Evolutionary conservation across 2,888 invertebrate species (phyloP).

Genomic region (Erannis defoliaria): DNA sequence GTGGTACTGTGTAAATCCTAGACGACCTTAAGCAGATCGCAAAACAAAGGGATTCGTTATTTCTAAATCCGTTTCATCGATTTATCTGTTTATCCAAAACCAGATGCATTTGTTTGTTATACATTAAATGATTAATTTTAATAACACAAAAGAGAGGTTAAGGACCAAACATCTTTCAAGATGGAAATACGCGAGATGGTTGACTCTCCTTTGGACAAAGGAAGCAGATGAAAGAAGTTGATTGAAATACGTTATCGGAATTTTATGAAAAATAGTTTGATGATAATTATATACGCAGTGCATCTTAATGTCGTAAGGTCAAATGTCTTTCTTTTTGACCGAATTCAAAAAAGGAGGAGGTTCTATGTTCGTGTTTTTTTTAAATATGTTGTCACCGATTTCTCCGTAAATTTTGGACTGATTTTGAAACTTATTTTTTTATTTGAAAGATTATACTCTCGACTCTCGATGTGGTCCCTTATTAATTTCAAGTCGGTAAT

Average conservation of each 20-base stretch:
- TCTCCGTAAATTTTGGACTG: too few relatives aligned
- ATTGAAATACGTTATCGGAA: conserved; percentile 8
- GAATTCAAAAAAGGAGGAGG: too few relatives aligned
- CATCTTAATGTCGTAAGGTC: too few relatives aligned
- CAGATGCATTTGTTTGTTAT: not conserved
- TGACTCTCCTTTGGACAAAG: conserved; percentile 22
- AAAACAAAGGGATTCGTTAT: not conserved
- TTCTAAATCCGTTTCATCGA: not conserved
- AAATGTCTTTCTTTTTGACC: too few relatives aligned
- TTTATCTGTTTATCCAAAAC: not conserved
- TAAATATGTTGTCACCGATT: too few relatives aligned
- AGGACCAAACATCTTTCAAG: not conserved
- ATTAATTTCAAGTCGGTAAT: too few relatives aligned
- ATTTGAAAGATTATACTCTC: too few relatives aligned
- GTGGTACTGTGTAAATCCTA: too few relatives aligned
- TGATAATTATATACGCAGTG: not conserved
- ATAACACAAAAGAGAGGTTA: not conserved
- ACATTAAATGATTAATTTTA: not conserved
- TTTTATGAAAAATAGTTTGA: not conserved
- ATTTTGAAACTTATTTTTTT: too few relatives aligned
- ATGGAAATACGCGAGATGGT: conserved; percentile 10
- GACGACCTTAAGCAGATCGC: not conserved
- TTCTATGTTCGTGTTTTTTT: too few relatives aligned
- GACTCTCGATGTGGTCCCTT: too few relatives aligned
- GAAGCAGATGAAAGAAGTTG: not conserved